Base-by-base conservation (phyloP, 2,797 vertebrate genomes). In the Channa striata region DNA sequence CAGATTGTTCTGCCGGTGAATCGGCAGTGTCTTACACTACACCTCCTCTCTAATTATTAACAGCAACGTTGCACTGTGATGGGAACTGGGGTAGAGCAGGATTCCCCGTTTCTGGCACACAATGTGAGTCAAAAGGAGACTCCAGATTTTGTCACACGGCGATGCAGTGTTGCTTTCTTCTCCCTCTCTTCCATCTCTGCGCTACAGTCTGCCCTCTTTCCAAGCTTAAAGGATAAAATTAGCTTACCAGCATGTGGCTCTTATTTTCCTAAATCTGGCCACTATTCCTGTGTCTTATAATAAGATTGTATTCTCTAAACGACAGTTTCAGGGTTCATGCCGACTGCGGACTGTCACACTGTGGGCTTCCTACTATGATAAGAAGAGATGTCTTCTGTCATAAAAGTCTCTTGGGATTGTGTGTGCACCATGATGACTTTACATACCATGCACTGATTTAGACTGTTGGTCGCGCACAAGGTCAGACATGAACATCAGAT, bases 1-100 rank as follows among this genome's bases (percentile, higher is more conserved):
- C 90, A 87, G 79, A 86, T 84, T 86, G 88, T 73, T 73, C 59
- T 56, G 76, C 65, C 54, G 73, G 74, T 80, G 77, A 73, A 64
- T 74, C 56, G 5, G 66, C n/a, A 0, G 62, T 13, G 43, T 82
- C 76, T 74, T 68, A 79, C 72, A 30, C 36, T 37, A 11, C 42
- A 78, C 59, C 56, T 65, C 51, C 66, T 74, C 25, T 77, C 72
- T 84, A 83, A 85, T 90, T 85, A 84, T 78, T 63, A 71, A 68
- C 71, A 72, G 67, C 70, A 30, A 19, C 17, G 20, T 52, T 47
- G 59, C 44, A 69, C 71, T 66, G 34, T 69, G 65, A 72, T 72
- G 77, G 25, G 77, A 79, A 43, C 19, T 37, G 44, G 48, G 25
- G 34, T 36, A 19, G 43, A 61, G 63, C 57, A 60, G 56, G 36